Base-by-base conservation (phyloP, 2,797 vertebrate genomes). In the Phataginus tetradactyla region DNA sequence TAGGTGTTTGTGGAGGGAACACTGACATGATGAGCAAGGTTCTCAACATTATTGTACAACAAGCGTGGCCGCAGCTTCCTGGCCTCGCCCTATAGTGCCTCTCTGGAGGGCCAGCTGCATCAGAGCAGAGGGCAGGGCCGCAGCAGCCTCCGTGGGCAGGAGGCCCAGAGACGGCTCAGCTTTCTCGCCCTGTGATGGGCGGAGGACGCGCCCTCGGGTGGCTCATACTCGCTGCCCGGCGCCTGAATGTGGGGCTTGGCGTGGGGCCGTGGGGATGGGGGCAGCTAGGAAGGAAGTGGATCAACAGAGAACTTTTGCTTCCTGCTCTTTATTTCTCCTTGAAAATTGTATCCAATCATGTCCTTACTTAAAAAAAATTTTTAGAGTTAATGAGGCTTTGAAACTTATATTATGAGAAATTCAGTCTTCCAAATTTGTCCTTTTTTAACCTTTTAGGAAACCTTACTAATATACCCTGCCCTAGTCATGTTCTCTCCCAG, bases 371-470 rank as follows among this genome's bases (percentile, higher is more conserved):
- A 25, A 78, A 27, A 51, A 55, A 74, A 6, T 7, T 9, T 49
- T 69, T 55, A 64, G 32, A 87, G 49, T 66, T 69, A 92, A 77
- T 88, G 61, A 96, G 59, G 21, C 20, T 85, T 94, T 77, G 55
- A 42, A 29, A 63, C 57, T 49, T 61, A 63, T 3, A 17, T 27
- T 3, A 17, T 27, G 10, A 90, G 21, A 34, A 64, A 92, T 59
- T 42, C 53, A 25, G 18, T 68, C 32, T 94, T 95, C 32, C 59
- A 90, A 88, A 84, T 83, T 20, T 86, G 29, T 68, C 66, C 11
- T 8, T 45, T 34, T 85, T 89, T 63, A 75, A 37, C 1, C n/a
- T 23, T 69, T 92, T 72, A 80, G 29, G n/a, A 96, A 94, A 69
- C 4, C 15, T 93, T 80, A 32, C 13, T 71, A 71, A 74, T 64